Evolutionary conservation across 2,113 vertebrate species (phyloP), one percentile per base, ranked within the genome.

Genomic region (Cyanistes caeruleus): DNA sequence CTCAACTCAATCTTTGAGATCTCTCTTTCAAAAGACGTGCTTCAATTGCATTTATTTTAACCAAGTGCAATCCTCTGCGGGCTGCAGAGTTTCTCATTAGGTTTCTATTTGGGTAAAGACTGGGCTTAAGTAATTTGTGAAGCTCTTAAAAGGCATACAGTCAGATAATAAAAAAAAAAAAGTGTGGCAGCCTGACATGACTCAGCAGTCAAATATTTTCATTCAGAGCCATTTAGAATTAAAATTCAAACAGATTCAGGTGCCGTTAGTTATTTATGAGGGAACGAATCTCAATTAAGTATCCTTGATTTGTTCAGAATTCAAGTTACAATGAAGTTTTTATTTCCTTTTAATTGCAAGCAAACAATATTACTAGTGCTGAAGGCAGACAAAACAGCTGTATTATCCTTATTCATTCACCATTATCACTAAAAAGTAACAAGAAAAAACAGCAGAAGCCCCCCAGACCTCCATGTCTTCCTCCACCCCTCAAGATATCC

Each of bases 321-420:
- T 96, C 77, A 78, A 93, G 78, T 92, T 97, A 97, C 91, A 96
- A 97, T 69, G 77, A 89, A 87, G 78, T 48, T 84, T 97, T 97
- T 96, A 87, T 97, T 98, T 98, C 97, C 89, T 98, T 97, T 98
- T 98, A 98, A 98, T 97, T 98, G 97, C 93, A 91, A 90, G 87
- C 87, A 96, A 97, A 97, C 88, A 97, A 84, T 93, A 90, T 85
- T 96, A n/a, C n/a, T n/a, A 92, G 60, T 65, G 37, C 82, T 93
- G 84, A 37, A 96, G 75, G 81, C 87, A 94, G 94, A 97, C 95
- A 96, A 95, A 97, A 94, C 67, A 53, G 91, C 64, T 93, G 87
- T 75, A 79, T 27, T 81, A 97, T 94, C 80, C 24, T 90, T 89
- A 93, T 94, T 97, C 91, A 94, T 96, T 96, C 96, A 62, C 56